Percentiles rank a stretch among this genome's conserved stretches.
These are phyloP conservation scores for Pteropus alecto DNA, from an alignment of 2,113 vertebrate genomes.

Conservation along the genomic window DNA sequence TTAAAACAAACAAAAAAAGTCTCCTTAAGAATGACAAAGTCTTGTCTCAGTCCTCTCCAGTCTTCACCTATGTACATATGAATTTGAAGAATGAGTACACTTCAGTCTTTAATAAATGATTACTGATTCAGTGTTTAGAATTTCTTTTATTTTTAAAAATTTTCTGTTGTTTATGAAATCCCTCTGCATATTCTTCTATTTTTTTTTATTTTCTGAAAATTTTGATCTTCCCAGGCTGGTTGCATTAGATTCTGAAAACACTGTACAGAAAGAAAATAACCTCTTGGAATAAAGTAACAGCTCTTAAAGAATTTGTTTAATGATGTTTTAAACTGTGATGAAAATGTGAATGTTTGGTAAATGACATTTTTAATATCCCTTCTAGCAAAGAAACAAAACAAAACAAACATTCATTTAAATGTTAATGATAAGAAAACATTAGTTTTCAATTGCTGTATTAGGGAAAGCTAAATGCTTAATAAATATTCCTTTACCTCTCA, in stretches of 20 bases:
- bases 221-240: background rate
- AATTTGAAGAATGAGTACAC: background rate
- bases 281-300: background rate
- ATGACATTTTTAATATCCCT: background rate
- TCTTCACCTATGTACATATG: background rate
- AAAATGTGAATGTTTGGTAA: conserved; percentile 10
- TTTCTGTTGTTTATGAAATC: background rate
- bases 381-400: background rate
- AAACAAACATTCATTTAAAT: background rate
- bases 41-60: background rate
- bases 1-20: background rate
- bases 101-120: background rate
- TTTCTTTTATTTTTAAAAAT: background rate
- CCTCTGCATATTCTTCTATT: background rate
- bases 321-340: background rate
- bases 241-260: background rate
- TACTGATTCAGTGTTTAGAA: background rate
- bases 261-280: background rate
- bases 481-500: background rate
- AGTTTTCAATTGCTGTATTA: background rate
- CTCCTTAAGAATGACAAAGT: background rate
- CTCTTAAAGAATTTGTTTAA: background rate
- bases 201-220: background rate
- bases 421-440: background rate
- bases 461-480: background rate